Conservation (phyloP, 2,888 invertebrate species). For the Melanargia galathea region DNA sequence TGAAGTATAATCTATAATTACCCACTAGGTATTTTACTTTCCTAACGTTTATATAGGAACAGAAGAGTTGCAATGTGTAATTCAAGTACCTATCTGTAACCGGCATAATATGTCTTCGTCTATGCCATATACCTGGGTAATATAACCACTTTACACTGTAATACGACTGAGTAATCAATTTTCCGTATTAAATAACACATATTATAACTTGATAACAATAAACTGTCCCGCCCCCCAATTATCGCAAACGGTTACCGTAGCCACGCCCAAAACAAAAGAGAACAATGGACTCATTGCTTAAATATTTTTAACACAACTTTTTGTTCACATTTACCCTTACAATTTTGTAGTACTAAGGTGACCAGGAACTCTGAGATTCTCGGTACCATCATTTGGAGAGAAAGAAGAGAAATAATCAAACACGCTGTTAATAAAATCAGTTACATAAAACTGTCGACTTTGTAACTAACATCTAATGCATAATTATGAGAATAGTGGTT, state of each 20-base stretch:
- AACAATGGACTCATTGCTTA: constrained; percentile 30
- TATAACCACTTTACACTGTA: not conserved
- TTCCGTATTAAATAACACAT: constrained; percentile 1
- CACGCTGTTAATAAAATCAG: too few relatives aligned
- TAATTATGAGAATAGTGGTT: too few relatives aligned
- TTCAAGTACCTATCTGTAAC: too few relatives aligned
- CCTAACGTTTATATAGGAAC: not conserved
- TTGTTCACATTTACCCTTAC: constrained; percentile 24
- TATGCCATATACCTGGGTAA: too few relatives aligned
- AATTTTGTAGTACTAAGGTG: constrained; percentile 14
- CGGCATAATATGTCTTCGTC: not conserved
- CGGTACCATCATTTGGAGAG: not conserved
- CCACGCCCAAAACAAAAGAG: constrained; percentile 30
- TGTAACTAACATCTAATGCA: too few relatives aligned
- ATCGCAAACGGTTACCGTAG: constrained; percentile 35
- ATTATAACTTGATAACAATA: constrained; percentile 23
- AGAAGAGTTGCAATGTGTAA: not conserved
- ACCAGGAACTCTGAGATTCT: constrained; percentile 4
- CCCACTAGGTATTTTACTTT: not conserved
- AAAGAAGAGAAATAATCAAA: not conserved
- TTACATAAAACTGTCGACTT: too few relatives aligned
- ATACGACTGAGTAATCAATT: constrained; percentile 5
- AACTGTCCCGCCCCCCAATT: constrained; percentile 28
- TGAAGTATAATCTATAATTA: not conserved
- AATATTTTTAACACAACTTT: constrained; percentile 29